Evolutionary conservation across 2,113 vertebrate species (phyloP), one percentile per base, ranked within the genome.

Genomic region (Engystomops pustulosus): DNA sequence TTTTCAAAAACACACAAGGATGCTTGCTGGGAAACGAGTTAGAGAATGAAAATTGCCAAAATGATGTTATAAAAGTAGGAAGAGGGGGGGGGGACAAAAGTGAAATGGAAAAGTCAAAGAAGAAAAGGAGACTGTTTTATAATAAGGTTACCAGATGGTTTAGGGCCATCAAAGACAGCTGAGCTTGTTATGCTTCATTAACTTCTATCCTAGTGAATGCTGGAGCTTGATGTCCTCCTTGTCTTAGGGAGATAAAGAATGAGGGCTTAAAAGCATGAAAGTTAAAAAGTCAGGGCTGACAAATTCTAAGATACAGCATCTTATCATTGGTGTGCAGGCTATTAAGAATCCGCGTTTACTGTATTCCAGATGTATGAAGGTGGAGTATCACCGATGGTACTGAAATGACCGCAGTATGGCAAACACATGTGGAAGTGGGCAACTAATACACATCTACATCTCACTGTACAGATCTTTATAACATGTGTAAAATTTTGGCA

Each of bases 141-240:
- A 84, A 84, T 84, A 84, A 77, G 82, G 74, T 78, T 84, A 84
- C 60, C 82, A 84, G 82, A 84, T 84, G 82, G 82, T 84, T 84
- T 70, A 84, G 60, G 55, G 62, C 82, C 82, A 84, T 84, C 82
- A 77, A 84, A 84, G 82, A 84, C 82, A 84, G 82, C 82, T 84
- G 82, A 84, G 82, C 82, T 84, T 84, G 82, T 78, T 68, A 32
- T 84, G 82, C 74, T 84, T 84, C 82, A 84, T 84, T 84, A 84
- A 78, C 74, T 84, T 78, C 74, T 78, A 58, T 82, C 81, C 74
- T 84, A 68, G 74, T 69, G 74, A 84, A 78, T 45, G 77, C 62
- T 76, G 82, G 76, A 84, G 69, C 60, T 84, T 78, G 74, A 77
- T 78, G 82, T 84, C 74, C 74, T 84, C 51, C 74, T 84, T 84